These are phyloP conservation scores for Neocrepidodera transversa DNA, from an alignment of 2,888 invertebrate species.

Conservation along the genomic window DNA sequence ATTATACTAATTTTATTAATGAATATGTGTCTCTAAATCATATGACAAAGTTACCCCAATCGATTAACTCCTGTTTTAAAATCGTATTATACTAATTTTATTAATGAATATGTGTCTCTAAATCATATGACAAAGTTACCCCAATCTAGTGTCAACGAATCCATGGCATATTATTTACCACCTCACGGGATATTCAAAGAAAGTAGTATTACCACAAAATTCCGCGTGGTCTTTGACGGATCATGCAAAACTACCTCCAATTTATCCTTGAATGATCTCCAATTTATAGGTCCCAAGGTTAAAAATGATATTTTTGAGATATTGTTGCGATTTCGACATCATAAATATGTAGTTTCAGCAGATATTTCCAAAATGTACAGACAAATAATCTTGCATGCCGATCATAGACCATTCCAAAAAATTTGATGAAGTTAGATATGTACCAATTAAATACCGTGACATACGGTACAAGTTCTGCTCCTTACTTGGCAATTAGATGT, in stretches of 20 bases:
- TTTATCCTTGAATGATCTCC: slow-evolving; percentile 14
- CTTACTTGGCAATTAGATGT: slow-evolving; percentile 21
- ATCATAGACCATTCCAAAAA: slow-evolving; percentile 14
- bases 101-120: too few relatives aligned
- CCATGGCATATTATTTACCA: slow-evolving; percentile 5
- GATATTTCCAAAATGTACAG: slow-evolving; percentile 22
- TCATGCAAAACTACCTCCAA: slow-evolving; percentile 3
- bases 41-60: too few relatives aligned
- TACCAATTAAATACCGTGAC: slow-evolving; percentile 16
- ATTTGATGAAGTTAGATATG: slow-evolving; percentile 17
- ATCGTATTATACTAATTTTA: slow-evolving; percentile 22
- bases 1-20: slow-evolving; percentile 25
- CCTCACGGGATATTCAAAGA: slow-evolving; percentile 6
- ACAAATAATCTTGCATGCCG: slow-evolving; percentile 15
- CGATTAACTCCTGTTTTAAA: slow-evolving; percentile 22
- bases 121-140: too few relatives aligned
- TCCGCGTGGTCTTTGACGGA: slow-evolving; percentile 18
- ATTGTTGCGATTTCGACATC: slow-evolving; percentile 6
- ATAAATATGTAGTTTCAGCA: slow-evolving; percentile 19
- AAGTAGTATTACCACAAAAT: slow-evolving; percentile 5
- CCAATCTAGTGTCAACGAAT: too few relatives aligned
- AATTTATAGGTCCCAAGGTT: slow-evolving; percentile 17
- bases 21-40: too few relatives aligned
- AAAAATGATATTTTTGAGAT: slow-evolving; percentile 19
- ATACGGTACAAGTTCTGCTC: slow-evolving; percentile 21